Percentiles rank a stretch among this genome's conserved stretches.
Evolutionary conservation across 2,888 invertebrate genomes (phyloP).

Genomic region (Lasioglossum morio): DNA sequence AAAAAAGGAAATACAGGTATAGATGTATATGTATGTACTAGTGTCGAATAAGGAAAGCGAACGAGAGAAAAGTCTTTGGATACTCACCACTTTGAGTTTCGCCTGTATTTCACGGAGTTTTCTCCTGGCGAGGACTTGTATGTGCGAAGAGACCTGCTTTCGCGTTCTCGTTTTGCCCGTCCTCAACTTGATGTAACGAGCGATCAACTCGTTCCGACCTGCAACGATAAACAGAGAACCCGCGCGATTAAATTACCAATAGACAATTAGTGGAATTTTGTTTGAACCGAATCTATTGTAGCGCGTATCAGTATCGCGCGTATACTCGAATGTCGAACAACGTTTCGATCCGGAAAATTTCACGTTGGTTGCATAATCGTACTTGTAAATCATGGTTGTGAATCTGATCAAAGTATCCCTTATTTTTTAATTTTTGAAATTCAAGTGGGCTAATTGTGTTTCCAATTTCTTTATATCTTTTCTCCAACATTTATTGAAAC

Average conservation of each 20-base stretch:
- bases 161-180: constrained; percentile 99
- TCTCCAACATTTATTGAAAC: too few relatives aligned
- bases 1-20: not conserved
- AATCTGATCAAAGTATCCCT: too few relatives aligned
- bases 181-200: constrained; percentile 99
- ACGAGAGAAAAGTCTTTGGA: constrained; percentile 49
- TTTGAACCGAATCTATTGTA: not conserved
- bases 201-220: constrained; percentile 99
- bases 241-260: constrained; percentile 1
- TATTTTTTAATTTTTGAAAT: too few relatives aligned
- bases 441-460: too few relatives aligned
- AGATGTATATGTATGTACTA: not conserved
- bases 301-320: too few relatives aligned
- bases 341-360: too few relatives aligned
- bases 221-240: constrained; percentile 84
- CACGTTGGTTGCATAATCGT: too few relatives aligned
- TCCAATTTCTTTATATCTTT: too few relatives aligned
- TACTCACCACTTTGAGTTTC: constrained; percentile 98
- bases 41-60: constrained; percentile 66
- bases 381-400: too few relatives aligned
- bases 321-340: too few relatives aligned
- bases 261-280: not conserved
- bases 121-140: constrained; percentile 99
- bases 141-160: constrained; percentile 99
- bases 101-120: constrained; percentile 99